These are phyloP conservation scores for Endotricha flammealis DNA, from an alignment of 2,888 invertebrate genomes.

Conservation along the genomic window DNA sequence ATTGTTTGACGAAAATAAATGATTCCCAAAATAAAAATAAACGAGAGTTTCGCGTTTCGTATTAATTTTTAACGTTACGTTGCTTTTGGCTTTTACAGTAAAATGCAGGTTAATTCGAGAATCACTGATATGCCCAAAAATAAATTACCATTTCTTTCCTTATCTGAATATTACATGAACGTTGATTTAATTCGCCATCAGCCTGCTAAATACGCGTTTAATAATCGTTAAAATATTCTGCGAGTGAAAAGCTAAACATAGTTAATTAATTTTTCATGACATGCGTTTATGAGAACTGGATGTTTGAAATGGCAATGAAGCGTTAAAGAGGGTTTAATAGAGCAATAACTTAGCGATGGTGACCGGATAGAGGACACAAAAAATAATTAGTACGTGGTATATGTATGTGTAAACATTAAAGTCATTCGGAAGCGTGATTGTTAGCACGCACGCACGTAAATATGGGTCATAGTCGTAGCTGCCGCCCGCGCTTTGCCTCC, in stretches of 20 bases:
- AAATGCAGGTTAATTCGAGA: constrained; percentile 38
- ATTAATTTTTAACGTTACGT: constrained; percentile 61
- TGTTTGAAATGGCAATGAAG: constrained; percentile 16
- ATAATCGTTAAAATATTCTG: constrained; percentile 14
- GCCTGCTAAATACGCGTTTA: constrained; percentile 24
- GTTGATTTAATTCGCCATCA: constrained; percentile 24
- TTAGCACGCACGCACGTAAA: constrained; percentile 51
- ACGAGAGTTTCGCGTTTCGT: constrained; percentile 69
- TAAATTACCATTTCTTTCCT: constrained; percentile 31
- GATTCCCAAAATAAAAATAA: constrained; percentile 72
- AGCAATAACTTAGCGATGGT: constrained; percentile 47
- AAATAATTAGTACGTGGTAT: constrained; percentile 55
- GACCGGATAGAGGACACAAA: constrained; percentile 46
- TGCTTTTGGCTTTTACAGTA: constrained; percentile 46
- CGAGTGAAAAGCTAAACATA: constrained; percentile 7
- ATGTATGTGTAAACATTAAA: constrained; percentile 65
- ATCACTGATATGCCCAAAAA: constrained; percentile 28
- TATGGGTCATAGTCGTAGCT: constrained; percentile 42
- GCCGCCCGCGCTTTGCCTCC: constrained; percentile 33
- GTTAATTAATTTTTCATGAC: constrained; percentile 8
- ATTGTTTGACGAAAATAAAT: constrained; percentile 77
- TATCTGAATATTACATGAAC: constrained; percentile 28
- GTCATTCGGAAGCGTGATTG: constrained; percentile 56
- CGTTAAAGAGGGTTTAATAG: constrained; percentile 41
- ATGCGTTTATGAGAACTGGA: constrained; percentile 7